Evolutionary conservation across 1,140 invertebrate species (phyloP), one percentile per base, ranked within the genome.

Genomic region (Drosophila sturtevanti): DNA sequence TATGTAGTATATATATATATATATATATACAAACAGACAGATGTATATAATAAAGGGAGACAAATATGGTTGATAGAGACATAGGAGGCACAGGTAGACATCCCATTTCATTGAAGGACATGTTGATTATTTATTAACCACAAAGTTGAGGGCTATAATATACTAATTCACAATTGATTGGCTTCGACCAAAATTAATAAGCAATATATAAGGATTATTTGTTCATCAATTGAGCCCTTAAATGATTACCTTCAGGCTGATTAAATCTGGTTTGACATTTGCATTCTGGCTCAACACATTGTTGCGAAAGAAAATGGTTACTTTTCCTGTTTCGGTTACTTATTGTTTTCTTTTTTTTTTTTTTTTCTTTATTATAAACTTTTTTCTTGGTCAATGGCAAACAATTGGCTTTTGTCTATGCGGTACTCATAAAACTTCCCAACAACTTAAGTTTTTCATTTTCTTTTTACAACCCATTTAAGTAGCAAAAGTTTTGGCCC

Each of bases 401-500:
- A 59, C 52, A 66, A 60, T 68, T 60, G 52, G 35, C 12, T 16
- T 63, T 73, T 77, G 62, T 74, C 44, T 51, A 59, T 35, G 16
- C 1, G 16, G 34, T 35, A 35, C 10, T 1, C 11, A 35, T 12
- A 12, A 5, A 35, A 35, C 10, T 48, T 48, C 27, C 27, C 27
- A 31, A 14, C 18, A 48, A 48, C n/a, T 12, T 24, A 44, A 38
- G 14, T 51, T 61, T 21, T n/a, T 4, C 22, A 10, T 24, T 21
- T 63, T 18, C 4, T 74, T 64, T 56, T 34, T 66, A 31, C 52
- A 64, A 74, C 44, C 68, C 79, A 65, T 70, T 68, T 61, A 75
- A 81, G 75, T 78, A 52, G 63, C 73, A 70, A 67, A 75, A 71
- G 27, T 56, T 68, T 63, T 73, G 69, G 74, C n/a, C 18, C 71